These are phyloP conservation scores for Cinclus cinclus DNA, from an alignment of 2,113 vertebrate species.

Conservation along the genomic window DNA sequence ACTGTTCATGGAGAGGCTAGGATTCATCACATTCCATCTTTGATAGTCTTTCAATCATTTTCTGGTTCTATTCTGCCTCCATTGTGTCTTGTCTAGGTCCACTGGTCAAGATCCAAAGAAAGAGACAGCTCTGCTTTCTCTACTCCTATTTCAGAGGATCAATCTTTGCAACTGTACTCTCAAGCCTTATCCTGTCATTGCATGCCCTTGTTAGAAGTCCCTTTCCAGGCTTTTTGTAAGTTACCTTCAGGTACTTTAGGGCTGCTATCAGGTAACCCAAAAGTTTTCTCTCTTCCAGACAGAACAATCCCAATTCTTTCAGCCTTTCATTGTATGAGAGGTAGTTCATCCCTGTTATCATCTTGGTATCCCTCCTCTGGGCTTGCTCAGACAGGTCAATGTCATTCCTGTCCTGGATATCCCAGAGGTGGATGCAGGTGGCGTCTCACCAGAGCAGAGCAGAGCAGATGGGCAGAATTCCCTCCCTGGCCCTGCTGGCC, in stretches of 20 bases:
- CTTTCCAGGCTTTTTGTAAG: neutral
- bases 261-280: neutral
- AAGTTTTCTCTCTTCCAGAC: neutral
- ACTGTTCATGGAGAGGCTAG: neutral
- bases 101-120: neutral
- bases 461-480: neutral
- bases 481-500: rapidly evolving
- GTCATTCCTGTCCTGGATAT: rapidly evolving
- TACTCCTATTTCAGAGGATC: neutral
- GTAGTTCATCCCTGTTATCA: neutral
- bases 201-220: neutral
- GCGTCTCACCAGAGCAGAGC: neutral
- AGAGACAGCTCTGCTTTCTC: neutral
- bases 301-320: neutral
- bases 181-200: neutral
- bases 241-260: neutral
- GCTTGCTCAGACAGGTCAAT: rapidly evolving
- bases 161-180: neutral
- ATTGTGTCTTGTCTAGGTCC: neutral
- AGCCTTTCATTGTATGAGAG: neutral
- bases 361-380: neutral
- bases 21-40: neutral
- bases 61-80: neutral
- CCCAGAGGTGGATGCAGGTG: no score
- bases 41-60: neutral